Evolutionary conservation across 2,888 invertebrate genomes (phyloP).

Genomic region (Thelaira solivaga): DNA sequence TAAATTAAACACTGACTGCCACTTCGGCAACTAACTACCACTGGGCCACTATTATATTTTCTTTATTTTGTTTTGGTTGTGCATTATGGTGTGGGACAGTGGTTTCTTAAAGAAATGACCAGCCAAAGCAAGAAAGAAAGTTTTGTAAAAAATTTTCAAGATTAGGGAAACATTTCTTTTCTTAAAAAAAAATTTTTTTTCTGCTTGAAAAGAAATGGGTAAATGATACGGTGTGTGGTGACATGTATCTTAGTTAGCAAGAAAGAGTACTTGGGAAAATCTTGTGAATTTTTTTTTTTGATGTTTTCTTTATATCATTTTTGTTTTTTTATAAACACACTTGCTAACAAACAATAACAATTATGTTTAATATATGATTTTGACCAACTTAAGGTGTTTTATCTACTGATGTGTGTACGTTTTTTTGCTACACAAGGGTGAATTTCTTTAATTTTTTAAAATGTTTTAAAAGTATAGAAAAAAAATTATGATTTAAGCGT

Average conservation of each 20-base stretch:
- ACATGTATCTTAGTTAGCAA: constrained; percentile 29
- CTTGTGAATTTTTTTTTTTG: constrained; percentile 24
- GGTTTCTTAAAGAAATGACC: constrained; percentile 42
- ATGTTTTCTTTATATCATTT: not conserved
- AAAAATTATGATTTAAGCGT: constrained; percentile 64
- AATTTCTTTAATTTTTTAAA: not conserved
- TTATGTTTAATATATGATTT: constrained; percentile 47
- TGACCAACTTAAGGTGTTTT: constrained; percentile 41
- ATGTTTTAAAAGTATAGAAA: not conserved
- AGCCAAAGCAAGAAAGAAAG: constrained; percentile 52
- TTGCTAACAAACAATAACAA: constrained; percentile 12
- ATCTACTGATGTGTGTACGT: not conserved
- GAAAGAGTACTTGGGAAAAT: constrained; percentile 60
- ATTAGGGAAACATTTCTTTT: constrained; percentile 13
- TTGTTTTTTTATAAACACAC: constrained; percentile 2
- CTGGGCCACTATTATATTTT: constrained; percentile 30
- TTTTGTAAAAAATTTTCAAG: constrained; percentile 31
- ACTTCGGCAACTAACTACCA: constrained; percentile 17
- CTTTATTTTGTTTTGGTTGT: constrained; percentile 4
- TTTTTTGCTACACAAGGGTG: constrained; percentile 20
- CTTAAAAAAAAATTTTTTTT: too few relatives aligned
- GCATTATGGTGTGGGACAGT: not conserved
- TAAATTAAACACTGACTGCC: not conserved
- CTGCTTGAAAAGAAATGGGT: not conserved
- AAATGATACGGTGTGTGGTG: constrained; percentile 52